Evolutionary conservation across 2,888 invertebrate genomes (phyloP).

Genomic region (Acrocyrtus sp.): DNA sequence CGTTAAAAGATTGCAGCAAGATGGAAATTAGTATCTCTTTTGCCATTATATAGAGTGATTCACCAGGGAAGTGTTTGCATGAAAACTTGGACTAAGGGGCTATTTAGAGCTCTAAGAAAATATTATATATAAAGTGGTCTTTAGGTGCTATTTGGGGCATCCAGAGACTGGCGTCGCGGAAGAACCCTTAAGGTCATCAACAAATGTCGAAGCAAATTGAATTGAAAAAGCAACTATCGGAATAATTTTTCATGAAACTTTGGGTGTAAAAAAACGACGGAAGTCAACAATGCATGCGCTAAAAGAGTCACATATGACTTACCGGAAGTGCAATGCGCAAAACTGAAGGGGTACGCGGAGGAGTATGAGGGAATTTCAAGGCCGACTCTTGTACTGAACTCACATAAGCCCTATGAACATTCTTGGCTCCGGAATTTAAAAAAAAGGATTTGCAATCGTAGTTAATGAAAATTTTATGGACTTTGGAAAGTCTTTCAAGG

Average conservation of each 20-base stretch:
- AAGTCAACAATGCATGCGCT: conserved; percentile 6
- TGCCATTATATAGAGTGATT: neutral
- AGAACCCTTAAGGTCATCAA: neutral
- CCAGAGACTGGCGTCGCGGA: neutral
- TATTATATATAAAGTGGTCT: neutral
- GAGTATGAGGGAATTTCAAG: conserved; percentile 8
- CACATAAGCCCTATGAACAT: conserved; percentile 34
- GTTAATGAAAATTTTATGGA: conserved; percentile 10
- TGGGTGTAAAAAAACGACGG: neutral
- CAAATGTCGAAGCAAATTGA: conserved; percentile 1
- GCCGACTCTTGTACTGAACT: conserved; percentile 15
- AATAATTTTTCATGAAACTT: neutral
- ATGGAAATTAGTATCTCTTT: neutral
- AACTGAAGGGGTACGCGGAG: conserved; percentile 23
- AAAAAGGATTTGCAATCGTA: neutral
- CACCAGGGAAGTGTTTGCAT: neutral
- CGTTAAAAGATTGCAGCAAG: conserved; percentile 1
- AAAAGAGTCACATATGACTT: conserved; percentile 14
- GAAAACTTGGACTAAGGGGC: neutral
- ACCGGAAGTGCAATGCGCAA: no score
- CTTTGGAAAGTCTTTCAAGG: conserved; percentile 27
- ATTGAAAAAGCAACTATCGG: neutral
- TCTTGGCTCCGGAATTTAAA: conserved; percentile 39
- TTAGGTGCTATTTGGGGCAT: neutral
- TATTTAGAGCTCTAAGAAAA: neutral